Percentiles rank a stretch among this genome's conserved stretches.
These are phyloP conservation scores for Thyatira batis DNA, from an alignment of 2,888 invertebrate species.

Conservation along the genomic window DNA sequence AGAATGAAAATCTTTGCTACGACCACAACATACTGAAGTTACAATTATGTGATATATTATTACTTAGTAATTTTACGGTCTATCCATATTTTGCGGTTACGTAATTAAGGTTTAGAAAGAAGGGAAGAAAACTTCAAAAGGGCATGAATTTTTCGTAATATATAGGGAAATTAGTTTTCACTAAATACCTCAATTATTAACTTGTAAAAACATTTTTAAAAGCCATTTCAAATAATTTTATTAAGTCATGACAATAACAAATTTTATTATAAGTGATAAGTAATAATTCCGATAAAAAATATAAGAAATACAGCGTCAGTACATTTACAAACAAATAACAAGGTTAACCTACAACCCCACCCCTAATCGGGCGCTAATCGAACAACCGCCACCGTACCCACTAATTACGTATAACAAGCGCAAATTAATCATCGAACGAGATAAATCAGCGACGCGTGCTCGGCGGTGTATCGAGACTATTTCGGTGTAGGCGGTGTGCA, in stretches of 20 bases:
- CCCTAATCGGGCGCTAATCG: constrained; percentile 33
- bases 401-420: constrained; percentile 66
- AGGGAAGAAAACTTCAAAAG: too few species aligned
- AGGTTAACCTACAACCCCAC: constrained; percentile 7
- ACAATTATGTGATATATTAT: not conserved
- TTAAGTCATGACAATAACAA: too few species aligned
- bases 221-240: too few species aligned
- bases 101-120: not conserved
- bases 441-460: constrained; percentile 63
- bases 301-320: not conserved
- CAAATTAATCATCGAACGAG: constrained; percentile 69
- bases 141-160: too few species aligned
- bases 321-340: not conserved
- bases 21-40: constrained; percentile 14
- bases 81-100: not conserved
- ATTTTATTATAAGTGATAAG: not conserved
- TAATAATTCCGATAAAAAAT: not conserved
- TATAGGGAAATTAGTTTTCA: too few species aligned
- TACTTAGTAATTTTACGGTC: not conserved
- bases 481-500: constrained; percentile 67
- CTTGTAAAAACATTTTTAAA: too few species aligned
- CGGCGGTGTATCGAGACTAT: constrained; percentile 58
- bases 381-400: constrained; percentile 44
- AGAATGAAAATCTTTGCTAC: constrained; percentile 57
- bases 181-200: too few species aligned